Conservation (phyloP, 2,888 invertebrate genomes). For the Agonum fuliginosum region DNA sequence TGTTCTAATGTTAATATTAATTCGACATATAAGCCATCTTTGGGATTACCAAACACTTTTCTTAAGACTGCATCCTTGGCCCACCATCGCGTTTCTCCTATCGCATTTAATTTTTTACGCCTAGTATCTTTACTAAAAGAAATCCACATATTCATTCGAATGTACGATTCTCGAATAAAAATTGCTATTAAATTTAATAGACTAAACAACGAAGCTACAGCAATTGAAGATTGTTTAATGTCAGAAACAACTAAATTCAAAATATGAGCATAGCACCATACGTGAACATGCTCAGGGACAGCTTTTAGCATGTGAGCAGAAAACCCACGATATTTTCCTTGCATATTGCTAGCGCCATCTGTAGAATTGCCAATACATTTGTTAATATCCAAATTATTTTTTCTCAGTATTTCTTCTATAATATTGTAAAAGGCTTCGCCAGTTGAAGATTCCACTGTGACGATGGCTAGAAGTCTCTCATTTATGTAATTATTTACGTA, state of each 20-base stretch:
- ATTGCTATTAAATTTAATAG: neutral
- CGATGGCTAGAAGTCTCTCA: neutral
- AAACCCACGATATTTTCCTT: constrained; percentile 54
- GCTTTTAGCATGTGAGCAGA: constrained; percentile 14
- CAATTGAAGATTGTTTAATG: neutral
- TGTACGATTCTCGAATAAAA: neutral
- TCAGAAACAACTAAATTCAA: neutral
- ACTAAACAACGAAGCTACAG: neutral
- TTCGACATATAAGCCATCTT: too few species aligned
- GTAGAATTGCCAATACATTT: constrained; percentile 56
- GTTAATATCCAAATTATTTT: constrained; percentile 3
- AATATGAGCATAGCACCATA: constrained; percentile 49
- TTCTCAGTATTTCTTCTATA: neutral
- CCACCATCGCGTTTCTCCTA: too few species aligned
- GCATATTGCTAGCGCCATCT: constrained; percentile 56
- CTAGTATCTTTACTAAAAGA: neutral
- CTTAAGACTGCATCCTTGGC: too few species aligned
- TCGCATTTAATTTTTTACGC: neutral
- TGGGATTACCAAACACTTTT: too few species aligned
- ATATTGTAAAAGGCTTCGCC: neutral
- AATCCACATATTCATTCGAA: neutral
- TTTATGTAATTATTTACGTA: too few species aligned
- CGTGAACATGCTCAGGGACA: constrained; percentile 40
- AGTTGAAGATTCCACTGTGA: constrained; percentile 1
- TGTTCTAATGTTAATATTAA: too few species aligned